phyloP scores from a whole-genome alignment of 2,113 vertebrate genomes.

The Neogobius melanostomus region DNA sequence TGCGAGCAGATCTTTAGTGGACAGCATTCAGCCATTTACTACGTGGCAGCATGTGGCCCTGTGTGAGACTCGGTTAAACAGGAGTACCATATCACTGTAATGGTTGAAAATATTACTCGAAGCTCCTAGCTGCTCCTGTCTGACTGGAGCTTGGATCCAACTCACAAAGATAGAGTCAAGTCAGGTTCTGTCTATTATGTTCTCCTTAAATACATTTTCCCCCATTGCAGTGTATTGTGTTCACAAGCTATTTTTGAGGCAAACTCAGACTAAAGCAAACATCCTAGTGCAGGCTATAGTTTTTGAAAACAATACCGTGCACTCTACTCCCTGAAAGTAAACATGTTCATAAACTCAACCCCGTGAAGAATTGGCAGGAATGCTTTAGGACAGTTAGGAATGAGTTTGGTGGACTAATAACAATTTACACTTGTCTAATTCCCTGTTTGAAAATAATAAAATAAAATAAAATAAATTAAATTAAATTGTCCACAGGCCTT shows the following conservation, averaged over 20 bases:
- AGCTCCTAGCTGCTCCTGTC: conserved; percentile 20
- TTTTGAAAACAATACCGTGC: too few species aligned
- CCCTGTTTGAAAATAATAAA: too few species aligned
- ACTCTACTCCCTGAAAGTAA: too few species aligned
- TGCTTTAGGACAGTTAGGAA: too few species aligned
- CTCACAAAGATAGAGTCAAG: neutral
- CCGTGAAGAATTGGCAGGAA: too few species aligned
- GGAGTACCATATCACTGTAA: neutral
- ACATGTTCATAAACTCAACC: neutral
- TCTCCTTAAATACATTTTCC: conserved; percentile 23
- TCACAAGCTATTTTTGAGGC: too few species aligned
- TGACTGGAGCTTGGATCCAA: conserved; percentile 7
- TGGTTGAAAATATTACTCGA: conserved; percentile 18
- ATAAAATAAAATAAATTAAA: too few species aligned
- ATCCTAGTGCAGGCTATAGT: too few species aligned
- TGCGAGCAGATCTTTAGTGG: conserved; percentile 17
- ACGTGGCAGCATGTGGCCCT: conserved; percentile 26
- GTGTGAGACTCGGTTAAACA: conserved; percentile 36
- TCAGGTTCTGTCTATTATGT: conserved; percentile 28
- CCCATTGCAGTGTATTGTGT: neutral
- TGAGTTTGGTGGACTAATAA: too few species aligned
- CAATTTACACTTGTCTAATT: too few species aligned
- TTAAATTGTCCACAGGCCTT: too few species aligned
- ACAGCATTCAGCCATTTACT: conserved; percentile 20
- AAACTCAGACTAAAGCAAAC: too few species aligned